These are phyloP conservation scores for Gymnothorax javanicus DNA, from an alignment of 2,797 vertebrate genomes.

Conservation along the genomic window DNA sequence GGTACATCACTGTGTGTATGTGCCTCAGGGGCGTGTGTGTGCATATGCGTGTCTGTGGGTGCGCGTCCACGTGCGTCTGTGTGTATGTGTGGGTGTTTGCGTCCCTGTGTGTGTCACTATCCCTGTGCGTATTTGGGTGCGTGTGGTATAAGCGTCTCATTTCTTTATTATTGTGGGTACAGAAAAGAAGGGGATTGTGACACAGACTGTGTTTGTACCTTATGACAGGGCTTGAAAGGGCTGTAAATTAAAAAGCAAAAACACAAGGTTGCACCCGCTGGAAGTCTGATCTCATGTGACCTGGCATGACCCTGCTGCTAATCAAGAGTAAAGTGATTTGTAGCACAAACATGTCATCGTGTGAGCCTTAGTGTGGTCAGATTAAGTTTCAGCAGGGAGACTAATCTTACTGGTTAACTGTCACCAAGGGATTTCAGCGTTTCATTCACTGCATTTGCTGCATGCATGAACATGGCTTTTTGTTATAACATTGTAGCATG, in stretches of 20 bases:
- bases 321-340: constrained; percentile 58
- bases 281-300: constrained; percentile 54
- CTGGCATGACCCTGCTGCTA: constrained; percentile 58
- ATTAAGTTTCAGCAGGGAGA: constrained; percentile 56
- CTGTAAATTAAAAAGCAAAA: constrained; percentile 30
- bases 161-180: neutral
- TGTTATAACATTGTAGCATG: neutral
- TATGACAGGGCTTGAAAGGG: neutral
- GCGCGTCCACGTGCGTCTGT: no score
- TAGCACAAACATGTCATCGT: constrained; percentile 44
- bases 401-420: constrained; percentile 37
- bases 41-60: no score
- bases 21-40: neutral
- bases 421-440: constrained; percentile 16
- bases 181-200: neutral
- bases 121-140: no score
- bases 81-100: no score
- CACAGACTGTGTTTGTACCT: neutral
- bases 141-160: neutral
- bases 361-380: constrained; percentile 41
- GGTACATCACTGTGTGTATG: neutral
- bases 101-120: no score
- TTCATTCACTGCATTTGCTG: neutral
- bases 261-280: constrained; percentile 46
- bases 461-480: neutral